Conservation (phyloP, 37 sponge, comb jelly and placozoan genomes). For the Amphimedon queenslandica region DNA sequence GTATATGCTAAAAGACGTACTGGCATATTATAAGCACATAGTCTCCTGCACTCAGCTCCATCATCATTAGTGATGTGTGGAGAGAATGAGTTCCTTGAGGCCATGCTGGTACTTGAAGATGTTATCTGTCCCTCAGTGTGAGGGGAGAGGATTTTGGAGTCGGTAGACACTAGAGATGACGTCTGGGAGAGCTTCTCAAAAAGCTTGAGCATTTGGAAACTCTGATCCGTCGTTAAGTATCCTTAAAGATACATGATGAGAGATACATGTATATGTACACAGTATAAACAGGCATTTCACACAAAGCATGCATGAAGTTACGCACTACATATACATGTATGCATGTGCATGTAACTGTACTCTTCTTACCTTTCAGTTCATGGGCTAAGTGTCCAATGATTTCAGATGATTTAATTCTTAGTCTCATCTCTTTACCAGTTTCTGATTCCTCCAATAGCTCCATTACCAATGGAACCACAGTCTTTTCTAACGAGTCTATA, state of each 20-base stretch:
- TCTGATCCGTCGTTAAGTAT: too few species aligned
- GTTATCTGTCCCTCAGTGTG: too few species aligned
- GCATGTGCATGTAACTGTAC: neutral
- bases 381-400: conserved; percentile 21
- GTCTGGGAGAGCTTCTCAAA: too few species aligned
- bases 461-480: conserved; percentile 18
- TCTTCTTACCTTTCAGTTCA: conserved; percentile 31
- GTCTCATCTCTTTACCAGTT: neutral
- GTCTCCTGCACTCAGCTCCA: conserved; percentile 24
- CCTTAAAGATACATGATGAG: too few species aligned
- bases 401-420: conserved; percentile 1
- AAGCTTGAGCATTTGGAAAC: too few species aligned
- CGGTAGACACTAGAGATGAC: too few species aligned
- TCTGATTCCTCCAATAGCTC: conserved; percentile 23
- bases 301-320: too few species aligned
- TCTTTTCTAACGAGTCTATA: neutral
- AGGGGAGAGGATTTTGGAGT: too few species aligned
- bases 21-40: conserved; percentile 70
- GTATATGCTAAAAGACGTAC: conserved; percentile 57
- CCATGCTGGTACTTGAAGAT: too few species aligned
- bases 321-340: conserved; percentile 5
- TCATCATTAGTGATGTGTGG: neutral
- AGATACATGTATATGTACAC: too few species aligned
- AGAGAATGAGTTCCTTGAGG: too few species aligned
- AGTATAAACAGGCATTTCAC: too few species aligned